These are phyloP conservation scores for Grallaria varia DNA, from an alignment of 2,113 vertebrate species.

Conservation along the genomic window DNA sequence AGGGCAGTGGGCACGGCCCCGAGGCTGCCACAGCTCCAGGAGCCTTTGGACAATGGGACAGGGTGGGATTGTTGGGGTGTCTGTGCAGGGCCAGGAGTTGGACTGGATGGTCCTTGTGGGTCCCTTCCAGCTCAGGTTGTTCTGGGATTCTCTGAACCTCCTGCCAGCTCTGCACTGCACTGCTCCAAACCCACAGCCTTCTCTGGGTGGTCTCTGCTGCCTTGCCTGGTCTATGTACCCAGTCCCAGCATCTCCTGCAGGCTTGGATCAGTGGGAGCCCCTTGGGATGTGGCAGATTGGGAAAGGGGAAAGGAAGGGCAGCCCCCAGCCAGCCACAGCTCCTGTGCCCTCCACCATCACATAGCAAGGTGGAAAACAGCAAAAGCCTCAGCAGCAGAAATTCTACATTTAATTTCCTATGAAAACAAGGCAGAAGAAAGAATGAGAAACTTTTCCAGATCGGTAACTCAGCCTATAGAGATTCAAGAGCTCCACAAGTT, in stretches of 20 bases:
- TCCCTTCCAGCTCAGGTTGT: not conserved
- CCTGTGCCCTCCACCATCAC: not conserved
- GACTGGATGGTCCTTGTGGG: fast-evolving
- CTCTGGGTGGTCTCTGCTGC: not conserved
- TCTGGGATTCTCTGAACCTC: not conserved
- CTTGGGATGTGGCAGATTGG: not conserved
- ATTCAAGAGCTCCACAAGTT: not conserved
- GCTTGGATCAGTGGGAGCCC: fast-evolving
- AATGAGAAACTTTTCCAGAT: not conserved
- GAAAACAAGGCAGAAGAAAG: not conserved
- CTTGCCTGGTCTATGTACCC: fast-evolving
- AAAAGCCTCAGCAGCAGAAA: not conserved
- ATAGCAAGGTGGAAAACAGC: not conserved
- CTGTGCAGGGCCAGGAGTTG: not conserved
- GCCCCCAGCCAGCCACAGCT: not conserved
- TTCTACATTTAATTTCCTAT: not conserved
- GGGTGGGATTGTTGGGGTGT: not conserved
- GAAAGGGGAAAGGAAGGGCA: not conserved
- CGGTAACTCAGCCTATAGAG: not conserved
- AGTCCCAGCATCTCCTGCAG: not conserved
- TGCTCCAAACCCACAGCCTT: not conserved
- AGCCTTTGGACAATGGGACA: not conserved
- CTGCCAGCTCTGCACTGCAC: not conserved
- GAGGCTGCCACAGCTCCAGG: not conserved
- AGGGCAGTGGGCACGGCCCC: not conserved